Evolutionary conservation across 2,888 invertebrate genomes (phyloP), one percentile per base, ranked within the genome.

Genomic region (Auanema freiburgensis): DNA sequence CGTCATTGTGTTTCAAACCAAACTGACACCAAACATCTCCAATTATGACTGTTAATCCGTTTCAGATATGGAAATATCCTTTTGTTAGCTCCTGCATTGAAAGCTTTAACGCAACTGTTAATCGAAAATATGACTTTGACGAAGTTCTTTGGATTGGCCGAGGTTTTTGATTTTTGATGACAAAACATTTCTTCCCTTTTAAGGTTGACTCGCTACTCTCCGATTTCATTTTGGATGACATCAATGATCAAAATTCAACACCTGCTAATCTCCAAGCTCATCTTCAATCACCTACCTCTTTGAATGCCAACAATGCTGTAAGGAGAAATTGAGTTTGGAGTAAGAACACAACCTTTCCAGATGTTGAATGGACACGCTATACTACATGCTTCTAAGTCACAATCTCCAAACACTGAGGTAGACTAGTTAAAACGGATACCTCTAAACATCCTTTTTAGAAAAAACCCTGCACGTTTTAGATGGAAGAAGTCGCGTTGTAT

Each of bases 51-150:
- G 8, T 14, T 21, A 60, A 23, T 25, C 14, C 1, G 21, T 44
- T 61, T 42, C 60, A 69, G 68, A 63, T 76, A 76, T 55, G 77
- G 76, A 23, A 77, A 76, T 58, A 79, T 82, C 60, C 63, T 82
- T 18, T 66, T 82, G 16, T 66, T 82, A 24, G 82, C 80, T 4
- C 82, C 81, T 10, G 82, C 82, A 12, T 64, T 82, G 44, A 82
- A 82, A 65, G 82, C 82, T 4, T 69, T 82, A 56, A 82, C 82
- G 2, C 82, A 82, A 57, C 65, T 83, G 49, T 69, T 82, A 43
- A 83, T 82, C 57, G 82, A 82, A 65, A 82, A 82, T 61, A 82
- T 82, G 79, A 82, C 80, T 4, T 70, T 82, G 42, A 83, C 80
- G 21, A 79, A 79, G 69, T 82, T 82, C 66, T 82, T 82, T 66